Conservation (phyloP, 2,888 invertebrate species). For the Pammene fasciana region DNA sequence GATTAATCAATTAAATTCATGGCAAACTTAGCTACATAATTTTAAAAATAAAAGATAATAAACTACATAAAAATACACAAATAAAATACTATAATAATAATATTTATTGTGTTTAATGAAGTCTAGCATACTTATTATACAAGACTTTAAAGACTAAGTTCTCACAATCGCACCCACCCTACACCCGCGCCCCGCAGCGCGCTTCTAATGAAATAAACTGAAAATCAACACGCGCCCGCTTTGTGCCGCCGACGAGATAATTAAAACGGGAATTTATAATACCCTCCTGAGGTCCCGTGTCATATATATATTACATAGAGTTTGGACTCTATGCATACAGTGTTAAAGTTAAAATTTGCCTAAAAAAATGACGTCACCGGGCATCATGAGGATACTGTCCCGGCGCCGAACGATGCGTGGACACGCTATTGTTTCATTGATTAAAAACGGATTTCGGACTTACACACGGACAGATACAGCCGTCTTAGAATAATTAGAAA, state of each 20-base stretch:
- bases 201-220: constrained; percentile 83
- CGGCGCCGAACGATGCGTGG: constrained; percentile 59
- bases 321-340: too few relatives aligned
- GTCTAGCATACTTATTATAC: too few relatives aligned
- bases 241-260: constrained; percentile 66
- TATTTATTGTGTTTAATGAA: too few relatives aligned
- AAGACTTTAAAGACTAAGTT: background rate
- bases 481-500: constrained; percentile 12
- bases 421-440: constrained; percentile 63
- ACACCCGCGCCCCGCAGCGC: constrained; percentile 75
- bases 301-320: too few relatives aligned
- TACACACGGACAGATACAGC: constrained; percentile 37
- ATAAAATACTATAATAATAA: too few relatives aligned
- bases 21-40: too few relatives aligned
- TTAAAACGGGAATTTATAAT: constrained; percentile 76
- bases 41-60: too few relatives aligned
- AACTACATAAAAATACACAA: too few relatives aligned
- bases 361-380: too few relatives aligned
- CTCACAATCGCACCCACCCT: constrained; percentile 52
- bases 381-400: constrained; percentile 46
- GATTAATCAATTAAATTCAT: too few relatives aligned
- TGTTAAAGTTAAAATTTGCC: too few relatives aligned
- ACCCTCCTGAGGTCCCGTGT: constrained; percentile 17
- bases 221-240: constrained; percentile 79
- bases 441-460: constrained; percentile 47